Evolutionary conservation across 2,888 invertebrate species (phyloP), one percentile per base, ranked within the genome.

Genomic region (Dolichomitus sp.): DNA sequence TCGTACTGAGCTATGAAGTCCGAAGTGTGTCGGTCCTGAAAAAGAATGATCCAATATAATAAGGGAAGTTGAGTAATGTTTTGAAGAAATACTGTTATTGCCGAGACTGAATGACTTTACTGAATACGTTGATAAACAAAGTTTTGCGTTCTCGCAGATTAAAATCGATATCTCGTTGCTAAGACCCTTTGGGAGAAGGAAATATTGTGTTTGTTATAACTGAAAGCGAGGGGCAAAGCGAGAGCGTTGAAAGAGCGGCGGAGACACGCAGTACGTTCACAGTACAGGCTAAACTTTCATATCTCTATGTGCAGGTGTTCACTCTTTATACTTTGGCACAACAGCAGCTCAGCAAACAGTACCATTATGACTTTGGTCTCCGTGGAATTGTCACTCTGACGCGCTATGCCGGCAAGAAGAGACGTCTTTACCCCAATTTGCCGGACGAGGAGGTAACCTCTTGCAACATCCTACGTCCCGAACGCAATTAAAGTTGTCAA

Each of bases 311-410:
- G 4, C 88, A 96, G 96, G 96, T 97, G 4, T 97, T 95, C 92
- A 97, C 97, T 0, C 93, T 98, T 75, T 98, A 98, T 93, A 96
- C 97, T 87, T 93, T 98, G 87, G 97, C 98, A 0, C 96, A 96
- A 92, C 97, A 98, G 90, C 98, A 98, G 94, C 94, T 98, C 33
- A 98, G 98, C 27, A 97, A 98, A 89, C 98, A 98, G 91, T 96
- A 97, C 89, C 98, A 98, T 93, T 98, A 98, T 91, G 98, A 98
- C 93, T 98, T 98, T 91, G 98, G 98, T 0, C 94, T 98, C 12
- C 95, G 98, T 52, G 97, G 98, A 0, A 97, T 98, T 95, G 98
- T 97, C 0, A 97, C 98, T 0, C 94, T 98, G 65, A 94, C 98
- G 57, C 95, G 98, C 72, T 98, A 98, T 91, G 98, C 98, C 0